Conservation (phyloP, 2,888 invertebrate genomes). For the Timema cristinae region DNA sequence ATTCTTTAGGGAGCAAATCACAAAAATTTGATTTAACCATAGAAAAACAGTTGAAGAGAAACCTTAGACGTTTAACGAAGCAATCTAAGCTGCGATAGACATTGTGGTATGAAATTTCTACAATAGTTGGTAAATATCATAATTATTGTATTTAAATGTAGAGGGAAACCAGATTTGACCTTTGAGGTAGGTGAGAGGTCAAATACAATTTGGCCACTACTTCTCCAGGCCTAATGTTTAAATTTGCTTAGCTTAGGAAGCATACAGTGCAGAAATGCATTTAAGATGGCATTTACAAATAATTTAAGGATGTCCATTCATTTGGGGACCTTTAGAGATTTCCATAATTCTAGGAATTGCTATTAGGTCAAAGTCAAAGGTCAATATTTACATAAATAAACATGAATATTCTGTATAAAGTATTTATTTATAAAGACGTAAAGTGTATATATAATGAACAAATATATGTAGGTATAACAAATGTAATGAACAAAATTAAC, state of each 20-base stretch:
- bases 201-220: neutral
- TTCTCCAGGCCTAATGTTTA: neutral
- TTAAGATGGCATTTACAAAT: neutral
- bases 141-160: neutral
- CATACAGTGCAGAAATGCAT: neutral
- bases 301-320: neutral
- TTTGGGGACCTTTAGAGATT: neutral
- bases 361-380: neutral
- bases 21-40: too few species aligned
- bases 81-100: too few species aligned
- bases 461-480: neutral
- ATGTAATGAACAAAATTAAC: neutral
- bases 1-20: too few species aligned
- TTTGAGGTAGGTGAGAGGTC: neutral
- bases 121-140: neutral
- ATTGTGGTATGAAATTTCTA: neutral
- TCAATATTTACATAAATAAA: neutral
- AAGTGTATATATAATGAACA: constrained; percentile 10
- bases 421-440: neutral
- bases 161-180: neutral
- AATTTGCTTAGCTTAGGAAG: neutral
- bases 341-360: neutral
- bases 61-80: too few species aligned
- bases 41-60: too few species aligned
- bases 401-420: neutral